A percentile compares a stretch with the other conserved stretches of the same genome.
phyloP scores from a whole-genome alignment of 2,888 invertebrate species.

The Apamea crenata region DNA sequence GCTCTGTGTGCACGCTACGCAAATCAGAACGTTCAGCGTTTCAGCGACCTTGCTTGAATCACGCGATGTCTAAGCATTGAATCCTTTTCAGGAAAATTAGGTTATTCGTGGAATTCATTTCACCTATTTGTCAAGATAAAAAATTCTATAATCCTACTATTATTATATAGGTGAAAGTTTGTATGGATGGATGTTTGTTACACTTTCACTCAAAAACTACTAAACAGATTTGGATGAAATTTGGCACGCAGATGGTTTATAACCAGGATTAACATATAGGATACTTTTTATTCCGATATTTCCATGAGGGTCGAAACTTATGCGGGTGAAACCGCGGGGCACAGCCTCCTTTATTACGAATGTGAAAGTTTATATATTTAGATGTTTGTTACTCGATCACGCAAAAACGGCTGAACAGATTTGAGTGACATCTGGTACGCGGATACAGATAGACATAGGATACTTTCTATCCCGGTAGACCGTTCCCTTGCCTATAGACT shows the following conservation, averaged over 20 bases:
- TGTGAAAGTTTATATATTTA: background rate
- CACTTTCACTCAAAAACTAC: background rate
- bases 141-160: background rate
- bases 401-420: no score
- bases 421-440: no score
- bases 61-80: slow-evolving; percentile 40
- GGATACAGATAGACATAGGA: no score
- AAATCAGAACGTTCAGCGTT: slow-evolving; percentile 36
- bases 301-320: no score
- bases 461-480: background rate
- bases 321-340: no score
- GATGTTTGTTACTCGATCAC: no score
- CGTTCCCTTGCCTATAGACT: no score
- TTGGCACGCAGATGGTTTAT: no score
- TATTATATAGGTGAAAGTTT: background rate
- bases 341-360: background rate
- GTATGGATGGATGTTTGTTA: background rate
- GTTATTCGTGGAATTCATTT: slow-evolving; percentile 21
- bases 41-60: slow-evolving; percentile 39
- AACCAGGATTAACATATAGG: no score
- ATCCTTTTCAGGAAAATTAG: slow-evolving; percentile 34
- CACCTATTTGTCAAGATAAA: slow-evolving; percentile 19
- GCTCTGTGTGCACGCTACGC: slow-evolving; percentile 30
- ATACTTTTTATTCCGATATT: no score
- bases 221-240: background rate